Evolutionary conservation across 1,140 invertebrate species (phyloP), one percentile per base, ranked within the genome.

Genomic region (Matsumurasca onukii): DNA sequence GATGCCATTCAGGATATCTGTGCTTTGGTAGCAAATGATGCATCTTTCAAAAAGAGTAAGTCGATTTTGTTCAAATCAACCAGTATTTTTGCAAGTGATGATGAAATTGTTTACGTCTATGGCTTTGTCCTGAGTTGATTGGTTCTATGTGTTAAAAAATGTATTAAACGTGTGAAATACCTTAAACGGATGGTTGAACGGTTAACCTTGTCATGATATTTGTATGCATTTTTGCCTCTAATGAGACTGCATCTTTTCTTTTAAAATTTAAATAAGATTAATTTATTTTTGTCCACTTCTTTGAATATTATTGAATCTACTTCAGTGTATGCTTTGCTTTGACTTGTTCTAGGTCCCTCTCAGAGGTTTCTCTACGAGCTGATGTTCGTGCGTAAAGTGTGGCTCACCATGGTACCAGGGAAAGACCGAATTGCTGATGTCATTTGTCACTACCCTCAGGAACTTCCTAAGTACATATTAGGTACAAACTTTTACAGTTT

Each of bases 371-470:
- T 91, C 34, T 97, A 98, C 78, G 86, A 97, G 81, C 89, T 98
- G 73, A 96, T 96, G 82, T 98, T 97, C 77, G 97, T 98, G 94
- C 94, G 95, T 77, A 98, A 98, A 78, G 80, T 98, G 1, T 98
- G 97, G 96, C 89, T 95, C 0, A 93, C 95, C 74, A 91, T 91
- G 12, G 81, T 91, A 27, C 94, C 95, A 0, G 95, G 95, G 0
- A 88, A 87, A 75, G 96, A 98, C 79, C 79, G 83, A 52, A 92
- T 94, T 79, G 93, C 94, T 5, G 96, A 98, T 80, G 81, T 93
- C 57, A 96, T 98, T 73, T 98, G 98, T 80, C 94, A 97, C 79
- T 98, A 91, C 78, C 91, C 94, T 73, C 96, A 98, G 83, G 96
- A 98, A 82, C 77, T 97, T 31, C 93, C 94, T 0, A 98, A 98